These are phyloP conservation scores for Aurelia sp. DNA, from an alignment of 30 jellyfish, hydroid and myxozoan genomes.

Conservation along the genomic window DNA sequence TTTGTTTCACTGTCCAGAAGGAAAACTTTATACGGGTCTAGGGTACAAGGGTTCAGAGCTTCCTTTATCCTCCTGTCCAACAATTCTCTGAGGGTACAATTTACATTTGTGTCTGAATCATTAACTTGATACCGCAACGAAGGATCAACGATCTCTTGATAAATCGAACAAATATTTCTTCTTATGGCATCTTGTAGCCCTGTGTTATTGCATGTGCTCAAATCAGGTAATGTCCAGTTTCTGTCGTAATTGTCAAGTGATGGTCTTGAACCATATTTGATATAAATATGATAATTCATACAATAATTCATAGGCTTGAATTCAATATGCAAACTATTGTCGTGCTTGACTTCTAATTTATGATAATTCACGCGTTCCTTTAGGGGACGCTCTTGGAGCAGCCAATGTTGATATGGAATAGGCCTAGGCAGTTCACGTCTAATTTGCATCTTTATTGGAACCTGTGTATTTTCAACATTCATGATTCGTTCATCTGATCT, in stretches of 20 bases:
- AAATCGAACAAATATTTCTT: conserved; percentile 34
- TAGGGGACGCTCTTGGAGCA: conserved; percentile 29
- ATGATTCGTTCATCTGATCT: conserved; percentile 29
- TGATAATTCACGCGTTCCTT: conserved; percentile 51
- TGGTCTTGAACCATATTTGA: conserved; percentile 47
- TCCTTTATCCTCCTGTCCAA: conserved; percentile 26
- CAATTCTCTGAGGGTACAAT: conserved; percentile 27
- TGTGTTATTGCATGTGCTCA: conserved; percentile 37
- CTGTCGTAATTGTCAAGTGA: conserved; percentile 42
- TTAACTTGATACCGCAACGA: background rate
- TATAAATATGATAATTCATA: conserved; percentile 34
- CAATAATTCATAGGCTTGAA: conserved; percentile 65
- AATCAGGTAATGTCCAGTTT: conserved; percentile 68
- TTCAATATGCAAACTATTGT: conserved; percentile 35
- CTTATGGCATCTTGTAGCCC: conserved; percentile 37
- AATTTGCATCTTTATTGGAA: conserved; percentile 45
- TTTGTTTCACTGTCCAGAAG: conserved; percentile 42
- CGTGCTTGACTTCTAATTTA: conserved; percentile 18
- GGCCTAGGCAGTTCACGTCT: conserved; percentile 22
- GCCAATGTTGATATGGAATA: conserved; percentile 53
- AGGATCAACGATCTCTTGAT: conserved; percentile 36
- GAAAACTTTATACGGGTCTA: conserved; percentile 32
- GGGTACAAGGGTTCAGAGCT: conserved; percentile 3
- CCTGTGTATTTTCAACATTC: conserved; percentile 37
- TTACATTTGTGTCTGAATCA: background rate